Conservation (phyloP, 1,140 invertebrate species). For the Drosophila ogumai region DNA sequence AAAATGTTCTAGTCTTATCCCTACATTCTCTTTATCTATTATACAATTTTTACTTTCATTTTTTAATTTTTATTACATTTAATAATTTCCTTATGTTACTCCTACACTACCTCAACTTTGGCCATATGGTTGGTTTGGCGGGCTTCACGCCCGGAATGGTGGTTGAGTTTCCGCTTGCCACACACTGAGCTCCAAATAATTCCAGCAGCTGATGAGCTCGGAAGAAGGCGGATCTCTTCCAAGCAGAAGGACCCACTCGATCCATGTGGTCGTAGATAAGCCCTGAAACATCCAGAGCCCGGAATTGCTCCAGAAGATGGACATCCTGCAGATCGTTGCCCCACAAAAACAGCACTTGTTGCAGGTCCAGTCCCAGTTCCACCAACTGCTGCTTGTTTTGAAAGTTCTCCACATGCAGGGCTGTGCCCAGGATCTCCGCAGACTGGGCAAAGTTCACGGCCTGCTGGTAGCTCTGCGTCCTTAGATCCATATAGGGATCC, state of each 20-base stretch:
- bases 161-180: constrained; percentile 69
- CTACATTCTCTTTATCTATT: neutral
- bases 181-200: constrained; percentile 68
- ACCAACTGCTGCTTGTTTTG: constrained; percentile 89
- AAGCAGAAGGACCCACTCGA: constrained; percentile 49
- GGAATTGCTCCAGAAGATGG: constrained; percentile 92
- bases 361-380: constrained; percentile 89
- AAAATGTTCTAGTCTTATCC: neutral
- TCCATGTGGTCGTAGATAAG: constrained; percentile 97
- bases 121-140: constrained; percentile 70
- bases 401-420: constrained; percentile 95
- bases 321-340: constrained; percentile 96
- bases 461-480: constrained; percentile 90
- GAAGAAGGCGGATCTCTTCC: constrained; percentile 72
- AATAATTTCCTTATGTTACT: neutral
- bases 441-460: constrained; percentile 92
- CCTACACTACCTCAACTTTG: constrained; percentile 53
- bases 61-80: neutral
- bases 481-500: constrained; percentile 92
- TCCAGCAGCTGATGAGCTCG: constrained; percentile 63
- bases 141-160: constrained; percentile 61
- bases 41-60: neutral
- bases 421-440: constrained; percentile 93
- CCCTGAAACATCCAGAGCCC: constrained; percentile 93
- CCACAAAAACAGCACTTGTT: constrained; percentile 96